Conservation (phyloP, 2,113 vertebrate species). For the Ammodramus savannarum region DNA sequence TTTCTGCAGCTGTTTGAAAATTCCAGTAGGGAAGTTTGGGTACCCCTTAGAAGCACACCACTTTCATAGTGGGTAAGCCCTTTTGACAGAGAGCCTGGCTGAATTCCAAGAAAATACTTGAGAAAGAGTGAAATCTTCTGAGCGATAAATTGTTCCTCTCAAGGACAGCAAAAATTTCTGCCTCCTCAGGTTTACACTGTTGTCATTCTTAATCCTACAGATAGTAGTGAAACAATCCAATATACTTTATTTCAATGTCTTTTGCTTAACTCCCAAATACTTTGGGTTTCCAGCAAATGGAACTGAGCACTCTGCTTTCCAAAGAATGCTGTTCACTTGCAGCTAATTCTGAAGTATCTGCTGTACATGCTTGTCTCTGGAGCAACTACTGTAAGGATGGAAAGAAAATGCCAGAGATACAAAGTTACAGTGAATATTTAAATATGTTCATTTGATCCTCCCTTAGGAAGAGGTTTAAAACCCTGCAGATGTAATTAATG, state of each 20-base stretch:
- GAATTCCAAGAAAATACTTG: neutral
- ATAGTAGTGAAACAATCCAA: neutral
- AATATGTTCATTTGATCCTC: neutral
- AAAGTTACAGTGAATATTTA: neutral
- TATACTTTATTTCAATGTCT: neutral
- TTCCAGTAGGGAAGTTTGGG: neutral
- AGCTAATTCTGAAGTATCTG: neutral
- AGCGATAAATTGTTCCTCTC: neutral
- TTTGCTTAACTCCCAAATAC: neutral
- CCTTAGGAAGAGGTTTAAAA: neutral
- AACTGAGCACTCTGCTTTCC: neutral
- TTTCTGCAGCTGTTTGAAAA: neutral
- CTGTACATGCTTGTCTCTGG: fast-evolving
- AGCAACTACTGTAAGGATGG: neutral
- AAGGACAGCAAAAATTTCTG: neutral
- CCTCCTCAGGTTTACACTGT: neutral
- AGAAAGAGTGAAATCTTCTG: neutral
- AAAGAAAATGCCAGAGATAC: neutral
- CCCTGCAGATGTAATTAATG: neutral
- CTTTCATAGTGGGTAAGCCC: neutral
- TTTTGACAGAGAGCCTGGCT: neutral
- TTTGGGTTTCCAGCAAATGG: neutral
- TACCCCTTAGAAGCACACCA: neutral
- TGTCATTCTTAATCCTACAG: neutral
- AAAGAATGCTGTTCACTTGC: neutral